phyloP scores from a whole-genome alignment of 2,888 invertebrate species.

The Bellardia bayeri region DNA sequence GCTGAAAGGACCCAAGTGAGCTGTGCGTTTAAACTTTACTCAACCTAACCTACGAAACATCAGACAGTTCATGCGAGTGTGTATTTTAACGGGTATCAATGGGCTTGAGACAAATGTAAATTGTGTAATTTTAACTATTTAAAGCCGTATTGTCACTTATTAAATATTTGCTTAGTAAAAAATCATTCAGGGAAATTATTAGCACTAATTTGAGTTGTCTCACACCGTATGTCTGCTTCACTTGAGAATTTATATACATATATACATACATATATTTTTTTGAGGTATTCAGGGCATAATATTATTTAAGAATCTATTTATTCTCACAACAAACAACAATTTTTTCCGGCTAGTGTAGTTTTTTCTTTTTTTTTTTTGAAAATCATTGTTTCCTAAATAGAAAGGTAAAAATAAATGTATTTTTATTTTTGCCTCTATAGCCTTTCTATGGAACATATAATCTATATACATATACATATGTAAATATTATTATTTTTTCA shows the following conservation, averaged over 20 bases:
- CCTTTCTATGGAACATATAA: not conserved
- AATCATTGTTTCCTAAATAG: not conserved
- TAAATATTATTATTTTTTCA: not conserved
- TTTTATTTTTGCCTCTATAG: not conserved
- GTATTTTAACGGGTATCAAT: too few species aligned
- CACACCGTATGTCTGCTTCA: not conserved
- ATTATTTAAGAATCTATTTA: constrained; percentile 7
- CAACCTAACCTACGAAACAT: too few species aligned
- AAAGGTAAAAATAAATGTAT: not conserved
- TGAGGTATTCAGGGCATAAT: not conserved
- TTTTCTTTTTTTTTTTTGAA: not conserved
- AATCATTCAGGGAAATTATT: not conserved
- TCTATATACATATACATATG: too few species aligned
- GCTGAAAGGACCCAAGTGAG: too few species aligned
- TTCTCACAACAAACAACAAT: constrained; percentile 13
- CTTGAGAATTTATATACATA: not conserved
- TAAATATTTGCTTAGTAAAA: too few species aligned
- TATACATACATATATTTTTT: not conserved
- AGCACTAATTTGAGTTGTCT: not conserved
- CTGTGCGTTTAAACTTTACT: too few species aligned
- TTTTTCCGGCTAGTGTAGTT: not conserved
- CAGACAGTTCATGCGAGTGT: too few species aligned
- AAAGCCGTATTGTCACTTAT: too few species aligned
- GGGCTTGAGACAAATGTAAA: too few species aligned
- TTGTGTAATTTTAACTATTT: too few species aligned